Evolutionary conservation across 2,797 vertebrate species (phyloP).

Genomic region (Meda fulgida): DNA sequence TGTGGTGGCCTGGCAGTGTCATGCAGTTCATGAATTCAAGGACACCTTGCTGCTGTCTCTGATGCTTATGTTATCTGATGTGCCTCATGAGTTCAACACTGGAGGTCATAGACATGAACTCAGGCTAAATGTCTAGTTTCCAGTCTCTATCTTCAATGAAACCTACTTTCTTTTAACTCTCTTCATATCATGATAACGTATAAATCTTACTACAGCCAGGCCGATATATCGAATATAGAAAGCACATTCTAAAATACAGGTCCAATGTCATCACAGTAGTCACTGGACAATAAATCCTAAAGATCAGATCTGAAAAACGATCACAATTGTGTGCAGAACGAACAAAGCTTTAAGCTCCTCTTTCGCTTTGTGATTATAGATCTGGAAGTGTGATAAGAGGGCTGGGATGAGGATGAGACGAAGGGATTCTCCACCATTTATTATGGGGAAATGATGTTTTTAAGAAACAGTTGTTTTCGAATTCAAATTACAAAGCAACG

Average conservation of each 20-base stretch:
- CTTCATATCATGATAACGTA: background rate
- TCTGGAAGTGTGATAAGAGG: background rate
- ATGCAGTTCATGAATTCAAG: background rate
- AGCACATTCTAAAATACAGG: slow-evolving; percentile 2
- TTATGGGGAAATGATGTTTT: no score
- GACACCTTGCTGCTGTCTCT: slow-evolving; percentile 2
- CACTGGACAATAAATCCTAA: background rate
- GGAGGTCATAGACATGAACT: background rate
- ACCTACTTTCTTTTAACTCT: background rate
- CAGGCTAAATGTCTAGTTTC: background rate
- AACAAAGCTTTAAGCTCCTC: background rate
- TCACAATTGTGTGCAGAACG: background rate
- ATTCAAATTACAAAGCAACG: background rate
- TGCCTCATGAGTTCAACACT: background rate
- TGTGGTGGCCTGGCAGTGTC: background rate
- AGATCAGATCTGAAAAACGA: slow-evolving; percentile 7
- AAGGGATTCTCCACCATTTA: background rate
- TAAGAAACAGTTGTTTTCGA: background rate
- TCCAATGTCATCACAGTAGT: background rate
- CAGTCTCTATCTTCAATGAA: background rate
- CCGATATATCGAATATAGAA: background rate
- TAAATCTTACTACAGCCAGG: background rate
- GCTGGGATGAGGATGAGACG: background rate
- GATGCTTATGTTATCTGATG: slow-evolving; percentile 17
- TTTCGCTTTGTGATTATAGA: slow-evolving; percentile 1